Evolutionary conservation across 2,113 vertebrate genomes (phyloP).

Genomic region (Ursus arctos): DNA sequence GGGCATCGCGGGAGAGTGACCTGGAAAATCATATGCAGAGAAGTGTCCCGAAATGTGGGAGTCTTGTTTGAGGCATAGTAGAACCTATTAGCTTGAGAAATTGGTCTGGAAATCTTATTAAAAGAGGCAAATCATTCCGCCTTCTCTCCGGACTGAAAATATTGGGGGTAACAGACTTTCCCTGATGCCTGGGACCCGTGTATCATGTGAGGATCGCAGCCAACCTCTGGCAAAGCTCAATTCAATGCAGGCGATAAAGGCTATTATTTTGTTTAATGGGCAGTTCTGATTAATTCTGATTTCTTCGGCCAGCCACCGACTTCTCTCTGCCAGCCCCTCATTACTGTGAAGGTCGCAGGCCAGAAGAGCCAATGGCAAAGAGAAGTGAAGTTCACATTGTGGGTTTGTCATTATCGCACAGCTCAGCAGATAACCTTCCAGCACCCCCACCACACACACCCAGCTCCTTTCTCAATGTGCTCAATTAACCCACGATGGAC

Average conservation of each 20-base stretch:
- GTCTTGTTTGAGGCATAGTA: slow-evolving; percentile 64
- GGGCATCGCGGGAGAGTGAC: slow-evolving; percentile 57
- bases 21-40: slow-evolving; percentile 73
- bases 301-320: slow-evolving; percentile 57
- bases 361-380: slow-evolving; percentile 56
- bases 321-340: slow-evolving; percentile 26
- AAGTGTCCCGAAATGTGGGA: slow-evolving; percentile 62
- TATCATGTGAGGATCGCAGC: slow-evolving; percentile 57
- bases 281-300: slow-evolving; percentile 76
- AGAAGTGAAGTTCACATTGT: slow-evolving; percentile 72
- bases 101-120: slow-evolving; percentile 79
- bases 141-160: slow-evolving; percentile 70
- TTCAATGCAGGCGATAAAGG: slow-evolving; percentile 70
- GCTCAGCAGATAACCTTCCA: slow-evolving; percentile 29
- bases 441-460: not conserved
- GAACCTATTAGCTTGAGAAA: slow-evolving; percentile 80
- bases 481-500: not conserved
- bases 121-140: slow-evolving; percentile 74
- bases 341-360: slow-evolving; percentile 60
- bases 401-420: slow-evolving; percentile 36
- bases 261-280: slow-evolving; percentile 68
- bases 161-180: slow-evolving; percentile 62
- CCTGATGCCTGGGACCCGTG: not conserved
- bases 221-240: slow-evolving; percentile 45
- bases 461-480: not conserved